Evolutionary conservation across 2,113 vertebrate genomes (phyloP), one percentile per base, ranked within the genome.

Genomic region (Gnathonemus longibarbis): DNA sequence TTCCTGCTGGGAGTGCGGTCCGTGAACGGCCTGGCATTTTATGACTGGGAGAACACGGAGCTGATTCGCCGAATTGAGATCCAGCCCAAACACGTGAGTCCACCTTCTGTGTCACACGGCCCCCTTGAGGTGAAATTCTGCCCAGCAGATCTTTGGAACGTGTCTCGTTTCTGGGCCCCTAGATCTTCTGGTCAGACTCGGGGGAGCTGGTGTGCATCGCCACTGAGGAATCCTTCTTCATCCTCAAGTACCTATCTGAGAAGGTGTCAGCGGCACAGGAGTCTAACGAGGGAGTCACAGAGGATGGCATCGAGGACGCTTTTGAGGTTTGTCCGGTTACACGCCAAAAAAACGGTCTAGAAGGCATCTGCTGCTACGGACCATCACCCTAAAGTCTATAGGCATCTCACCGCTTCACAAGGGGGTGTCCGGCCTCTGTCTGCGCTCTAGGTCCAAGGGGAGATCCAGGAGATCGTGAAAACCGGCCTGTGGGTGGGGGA

Each of bases 141-240:
- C 2, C 11, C 27, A 27, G 24, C 24, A 15, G 31, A 24, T 27
- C 84, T 2, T 11, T 48, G 77, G 10, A 74, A 50, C 45, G 0
- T 39, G 21, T n/a, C n/a, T 17, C 21, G 0, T 46, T 10, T 46
- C 19, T 24, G 31, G 24, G 19, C 42, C 24, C 50, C 11, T 93
- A 99, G 98, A 99, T 99, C 93, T 99, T 99, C 95, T 99, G 98
- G 98, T 99, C 98, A 48, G 98, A 99, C 93, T 99, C 98, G 13
- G 98, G 98, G 89, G 98, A 99, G 92, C 95, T 99, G n/a, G 98
- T 99, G 89, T 99, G 98, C 93, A 99, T 99, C 70, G 98, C 98
- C 87, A 99, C 98, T 0, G 98, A 99, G 88, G 98, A 99, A 91
- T 99, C 98, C 10, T 99, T 99, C 95, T 99, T 99, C 93, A 98